Percentiles rank a stretch among this genome's conserved stretches.
Evolutionary conservation across 2,888 invertebrate species (phyloP).

Genomic region (Elgonia sp.): DNA sequence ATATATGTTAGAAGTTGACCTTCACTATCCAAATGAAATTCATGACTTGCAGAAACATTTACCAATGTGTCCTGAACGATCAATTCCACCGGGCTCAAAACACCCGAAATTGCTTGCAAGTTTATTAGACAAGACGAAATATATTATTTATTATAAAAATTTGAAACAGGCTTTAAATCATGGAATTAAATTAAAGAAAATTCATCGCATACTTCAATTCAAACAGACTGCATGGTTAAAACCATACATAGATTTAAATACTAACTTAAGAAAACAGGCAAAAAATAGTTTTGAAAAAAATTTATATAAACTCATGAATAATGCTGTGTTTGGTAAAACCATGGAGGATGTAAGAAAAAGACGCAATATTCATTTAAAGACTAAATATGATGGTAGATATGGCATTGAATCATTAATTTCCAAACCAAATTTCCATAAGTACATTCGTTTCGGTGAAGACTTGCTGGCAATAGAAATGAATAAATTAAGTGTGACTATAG

Average conservation of each 20-base stretch:
- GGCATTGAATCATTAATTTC: neutral
- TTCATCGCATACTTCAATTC: constrained; percentile 82
- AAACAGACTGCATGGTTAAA: constrained; percentile 80
- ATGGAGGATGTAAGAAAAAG: neutral
- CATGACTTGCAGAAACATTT: constrained; percentile 35
- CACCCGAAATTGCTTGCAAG: constrained; percentile 70
- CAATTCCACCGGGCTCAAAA: constrained; percentile 64
- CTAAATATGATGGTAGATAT: neutral
- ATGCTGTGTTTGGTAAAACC: too few species aligned
- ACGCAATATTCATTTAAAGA: neutral
- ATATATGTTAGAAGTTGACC: constrained; percentile 33
- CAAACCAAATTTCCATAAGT: neutral
- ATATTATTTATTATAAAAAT: constrained; percentile 83
- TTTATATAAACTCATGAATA: too few species aligned
- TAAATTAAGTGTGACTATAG: neutral
- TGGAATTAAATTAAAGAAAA: constrained; percentile 76
- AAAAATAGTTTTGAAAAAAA: neutral
- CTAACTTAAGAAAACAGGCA: constrained; percentile 70
- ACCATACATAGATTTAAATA: constrained; percentile 80
- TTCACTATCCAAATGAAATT: constrained; percentile 9
- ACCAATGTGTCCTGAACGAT: constrained; percentile 68
- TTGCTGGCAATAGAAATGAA: neutral
- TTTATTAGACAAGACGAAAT: neutral
- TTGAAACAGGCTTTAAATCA: constrained; percentile 79
- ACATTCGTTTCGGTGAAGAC: neutral